Evolutionary conservation across 2,888 invertebrate genomes (phyloP), one percentile per base, ranked within the genome.

Genomic region (Nemoura dubitans): DNA sequence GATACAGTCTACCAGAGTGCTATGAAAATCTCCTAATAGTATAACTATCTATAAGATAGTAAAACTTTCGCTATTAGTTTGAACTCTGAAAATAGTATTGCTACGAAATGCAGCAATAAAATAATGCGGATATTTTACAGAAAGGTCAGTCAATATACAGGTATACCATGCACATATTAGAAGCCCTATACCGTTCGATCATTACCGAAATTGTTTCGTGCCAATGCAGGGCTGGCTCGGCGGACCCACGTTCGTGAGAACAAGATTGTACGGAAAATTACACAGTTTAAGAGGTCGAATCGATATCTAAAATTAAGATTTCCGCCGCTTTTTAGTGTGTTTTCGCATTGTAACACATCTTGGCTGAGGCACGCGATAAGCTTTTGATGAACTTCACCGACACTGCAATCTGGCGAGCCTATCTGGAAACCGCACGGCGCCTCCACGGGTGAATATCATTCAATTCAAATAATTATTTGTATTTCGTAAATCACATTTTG

Each of bases 241-340:
- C 59, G 6, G 2, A 1, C 59, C 21, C 14, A 14, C 59, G 59
- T 59, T 59, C 59, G 59, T 59, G 59, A 21, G 59, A 59, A 7
- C 59, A 59, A 59, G 59, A 59, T 59, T 59, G 6, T 21, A 59
- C 14, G 21, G 16, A 1, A 59, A 59, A 59, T 59, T 59, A 59
- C 21, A 59, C 59, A 10, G 59, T 59, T 59, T 59, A 59, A 14
- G 21, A 14, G 14, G 21, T 21, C 14, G 59, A 59, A 59, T 59
- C 59, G 59, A 59, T 59, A 59, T 59, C 59, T 59, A 59, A 59
- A 59, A 59, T 59, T 59, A 59, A 59, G 59, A 59, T 59, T 59
- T 14, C 59, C 59, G 59, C 59, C 59, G 59, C 59, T 59, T 59
- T 59, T 59, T 59, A 59, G 3, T 59, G 59, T 59, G 59, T 59